Base-by-base conservation (phyloP, 2,113 vertebrate species). In the Labrus mixtus region DNA sequence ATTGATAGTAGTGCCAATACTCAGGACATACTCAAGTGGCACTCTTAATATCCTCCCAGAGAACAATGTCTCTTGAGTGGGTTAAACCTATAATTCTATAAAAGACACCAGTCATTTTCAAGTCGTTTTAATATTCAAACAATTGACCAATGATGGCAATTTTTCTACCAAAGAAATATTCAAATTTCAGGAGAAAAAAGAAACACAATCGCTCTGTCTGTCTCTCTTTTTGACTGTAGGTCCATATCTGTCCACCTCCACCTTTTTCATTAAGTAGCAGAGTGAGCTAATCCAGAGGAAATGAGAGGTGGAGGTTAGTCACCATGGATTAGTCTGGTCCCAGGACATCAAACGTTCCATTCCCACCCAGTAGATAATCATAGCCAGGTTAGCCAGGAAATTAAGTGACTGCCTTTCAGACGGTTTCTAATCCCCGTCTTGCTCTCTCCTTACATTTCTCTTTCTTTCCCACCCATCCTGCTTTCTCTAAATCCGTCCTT, bases 271-370 rank as follows among this genome's bases (percentile, higher is more conserved):
- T 87, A 92, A 90, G 91, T 92, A 91, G 85, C 77, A 79, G 76
- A 88, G 78, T 75, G 70, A 84, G 80, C 78, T 92, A 87, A 92
- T 91, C 89, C 88, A 69, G 59, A 85, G 90, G 89, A 92, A 92
- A 92, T 92, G 86, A 92, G 90, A 90, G 91, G 90, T 90, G 75
- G 87, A 85, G 91, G 91, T 91, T 90, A 90, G 91, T 90, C 90
- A 82, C 91, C 78, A 69, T 50, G 90, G 91, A 93, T 93, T 92
- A 93, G 87, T 85, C 89, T 79, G 51, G 89, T 90, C 89, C 89
- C 91, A 81, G 78, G 86, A 91, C 92, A 83, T 93, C 90, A 92
- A 92, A 91, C 79, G 59, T 72, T 73, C 86, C 77, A 63, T 92
- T 87, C 89, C 90, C 87, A 90, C 91, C 88, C 86, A 66, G 77